A percentile compares a stretch with the other conserved stretches of the same genome.
These are phyloP conservation scores for Tenthredo mesomela DNA, from an alignment of 2,888 invertebrate genomes.

Conservation along the genomic window DNA sequence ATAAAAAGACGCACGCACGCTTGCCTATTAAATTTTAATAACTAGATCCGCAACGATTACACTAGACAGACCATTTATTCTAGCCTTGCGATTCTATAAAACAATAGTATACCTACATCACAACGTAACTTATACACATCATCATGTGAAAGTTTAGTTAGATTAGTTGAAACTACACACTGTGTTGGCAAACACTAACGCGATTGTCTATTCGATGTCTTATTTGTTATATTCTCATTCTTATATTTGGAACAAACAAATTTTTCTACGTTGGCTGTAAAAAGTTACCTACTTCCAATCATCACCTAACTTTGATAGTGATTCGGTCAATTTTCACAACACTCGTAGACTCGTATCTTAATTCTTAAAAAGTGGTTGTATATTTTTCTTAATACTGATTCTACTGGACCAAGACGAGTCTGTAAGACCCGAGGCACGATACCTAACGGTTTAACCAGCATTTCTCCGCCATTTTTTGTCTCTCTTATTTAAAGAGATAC, in stretches of 20 bases:
- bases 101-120: slow-evolving; percentile 29
- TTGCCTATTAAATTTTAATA: slow-evolving; percentile 39
- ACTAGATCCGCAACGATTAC: slow-evolving; percentile 39
- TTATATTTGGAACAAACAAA: not conserved
- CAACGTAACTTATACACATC: slow-evolving; percentile 12
- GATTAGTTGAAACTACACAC: slow-evolving; percentile 17
- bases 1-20: slow-evolving; percentile 20
- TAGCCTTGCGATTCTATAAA: slow-evolving; percentile 45
- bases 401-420: slow-evolving; percentile 24
- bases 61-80: slow-evolving; percentile 31
- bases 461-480: slow-evolving; percentile 34
- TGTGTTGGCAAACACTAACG: slow-evolving; percentile 11
- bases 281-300: not conserved
- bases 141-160: slow-evolving; percentile 45
- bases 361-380: not conserved
- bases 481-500: slow-evolving; percentile 38
- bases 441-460: slow-evolving; percentile 50
- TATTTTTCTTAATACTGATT: slow-evolving; percentile 2
- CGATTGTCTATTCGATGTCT: slow-evolving; percentile 6
- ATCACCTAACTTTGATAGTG: not conserved
- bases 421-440: slow-evolving; percentile 25
- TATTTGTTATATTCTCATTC: not conserved
- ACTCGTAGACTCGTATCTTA: not conserved
- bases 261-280: slow-evolving; percentile 2
- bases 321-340: not conserved